Evolutionary conservation across 2,797 vertebrate species (phyloP).

Genomic region (Siniperca undulata): DNA sequence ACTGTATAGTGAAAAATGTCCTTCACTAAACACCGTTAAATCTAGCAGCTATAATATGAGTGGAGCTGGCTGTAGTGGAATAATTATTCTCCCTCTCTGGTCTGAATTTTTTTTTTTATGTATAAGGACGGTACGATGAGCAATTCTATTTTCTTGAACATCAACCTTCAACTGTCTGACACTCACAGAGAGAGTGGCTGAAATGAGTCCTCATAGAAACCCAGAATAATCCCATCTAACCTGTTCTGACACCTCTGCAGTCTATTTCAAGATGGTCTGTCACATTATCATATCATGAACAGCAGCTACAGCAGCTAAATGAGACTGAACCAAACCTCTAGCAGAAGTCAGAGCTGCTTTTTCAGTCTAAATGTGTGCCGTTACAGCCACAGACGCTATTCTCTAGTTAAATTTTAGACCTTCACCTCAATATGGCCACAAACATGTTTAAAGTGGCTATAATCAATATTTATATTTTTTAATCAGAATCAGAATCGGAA

Average conservation of each 20-base stretch:
- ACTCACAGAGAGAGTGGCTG: slow-evolving; percentile 24
- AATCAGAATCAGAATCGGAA: no score
- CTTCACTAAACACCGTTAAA: not conserved
- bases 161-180: slow-evolving; percentile 26
- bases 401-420: not conserved
- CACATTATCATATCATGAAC: slow-evolving; percentile 37
- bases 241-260: slow-evolving; percentile 51
- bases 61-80: not conserved
- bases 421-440: not conserved
- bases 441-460: not conserved
- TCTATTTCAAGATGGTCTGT: slow-evolving; percentile 66
- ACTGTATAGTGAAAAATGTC: not conserved
- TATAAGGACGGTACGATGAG: not conserved
- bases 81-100: slow-evolving; percentile 12
- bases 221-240: slow-evolving; percentile 54
- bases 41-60: not conserved
- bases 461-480: not conserved
- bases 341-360: slow-evolving; percentile 8
- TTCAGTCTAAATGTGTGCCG: not conserved
- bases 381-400: not conserved
- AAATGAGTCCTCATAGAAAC: slow-evolving; percentile 43
- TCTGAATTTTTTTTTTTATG: not conserved
- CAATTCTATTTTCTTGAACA: slow-evolving; percentile 3
- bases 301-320: slow-evolving; percentile 35
- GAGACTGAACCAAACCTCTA: slow-evolving; percentile 22